Conservation (phyloP, 2,888 invertebrate species). For the Argyra leucocephala region DNA sequence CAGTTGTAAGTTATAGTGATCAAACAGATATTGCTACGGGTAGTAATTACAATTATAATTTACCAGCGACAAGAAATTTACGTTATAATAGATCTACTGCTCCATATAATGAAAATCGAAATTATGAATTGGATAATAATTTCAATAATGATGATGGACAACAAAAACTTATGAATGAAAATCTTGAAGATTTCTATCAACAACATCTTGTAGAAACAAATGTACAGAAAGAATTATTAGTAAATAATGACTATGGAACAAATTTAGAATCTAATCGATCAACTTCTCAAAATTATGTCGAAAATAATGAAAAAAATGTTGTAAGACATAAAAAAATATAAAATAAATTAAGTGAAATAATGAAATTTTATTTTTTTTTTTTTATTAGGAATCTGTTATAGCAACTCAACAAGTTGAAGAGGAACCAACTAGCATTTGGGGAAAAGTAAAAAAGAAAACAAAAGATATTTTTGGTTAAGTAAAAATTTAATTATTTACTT, state of each 20-base stretch:
- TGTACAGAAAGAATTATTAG: not conserved
- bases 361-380: not conserved
- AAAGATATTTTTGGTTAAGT: slow-evolving; percentile 16
- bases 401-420: slow-evolving; percentile 28
- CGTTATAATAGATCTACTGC: slow-evolving; percentile 13
- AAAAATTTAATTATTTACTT: no score
- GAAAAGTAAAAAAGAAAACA: slow-evolving; percentile 31
- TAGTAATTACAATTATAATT: slow-evolving; percentile 2
- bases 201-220: not conserved
- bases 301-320: not conserved
- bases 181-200: slow-evolving; percentile 22
- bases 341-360: not conserved
- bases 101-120: slow-evolving; percentile 11
- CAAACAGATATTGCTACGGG: slow-evolving; percentile 12
- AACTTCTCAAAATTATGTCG: not conserved
- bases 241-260: not conserved
- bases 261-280: not conserved
- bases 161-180: slow-evolving; percentile 10
- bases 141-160: slow-evolving; percentile 20
- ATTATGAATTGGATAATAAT: slow-evolving; percentile 19
- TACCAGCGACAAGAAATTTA: no score
- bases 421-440: slow-evolving; percentile 29
- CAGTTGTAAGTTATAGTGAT: slow-evolving; percentile 20
- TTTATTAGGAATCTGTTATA: slow-evolving; percentile 22
- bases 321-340: not conserved